These are phyloP conservation scores for Nematostella vectensis DNA, from an alignment of 92 coral and sea anemone species.

Conservation along the genomic window DNA sequence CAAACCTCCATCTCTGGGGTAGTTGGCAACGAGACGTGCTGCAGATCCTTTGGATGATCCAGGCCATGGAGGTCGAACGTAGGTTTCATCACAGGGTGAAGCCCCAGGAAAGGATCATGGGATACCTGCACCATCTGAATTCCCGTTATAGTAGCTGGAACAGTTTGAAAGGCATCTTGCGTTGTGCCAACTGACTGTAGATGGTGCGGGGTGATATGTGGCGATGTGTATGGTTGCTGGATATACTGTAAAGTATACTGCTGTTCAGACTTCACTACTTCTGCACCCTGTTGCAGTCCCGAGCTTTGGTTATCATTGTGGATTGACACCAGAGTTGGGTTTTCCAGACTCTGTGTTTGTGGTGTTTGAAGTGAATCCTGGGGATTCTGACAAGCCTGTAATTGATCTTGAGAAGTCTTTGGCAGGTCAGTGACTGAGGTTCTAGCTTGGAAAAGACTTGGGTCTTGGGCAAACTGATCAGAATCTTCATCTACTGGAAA, in stretches of 20 bases:
- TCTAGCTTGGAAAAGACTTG: not conserved
- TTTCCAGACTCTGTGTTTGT: slow-evolving; percentile 1
- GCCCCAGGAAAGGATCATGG: slow-evolving; percentile 9
- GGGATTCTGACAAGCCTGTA: not conserved
- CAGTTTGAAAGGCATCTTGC: slow-evolving; percentile 20
- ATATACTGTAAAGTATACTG: slow-evolving; percentile 22
- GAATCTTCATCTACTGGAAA: slow-evolving; percentile 23
- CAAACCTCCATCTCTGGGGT: slow-evolving; percentile 62
- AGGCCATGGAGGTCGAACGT: slow-evolving; percentile 15
- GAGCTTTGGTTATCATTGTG: slow-evolving; percentile 7
- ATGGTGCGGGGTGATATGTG: slow-evolving; percentile 28
- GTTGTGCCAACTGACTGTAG: slow-evolving; percentile 15
- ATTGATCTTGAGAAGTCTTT: not conserved
- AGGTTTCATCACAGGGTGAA: slow-evolving; percentile 16
- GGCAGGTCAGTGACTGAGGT: not conserved
- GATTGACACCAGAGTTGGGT: slow-evolving; percentile 7
- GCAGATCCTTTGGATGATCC: slow-evolving; percentile 17
- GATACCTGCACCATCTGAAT: slow-evolving; percentile 18
- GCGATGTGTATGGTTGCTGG: slow-evolving; percentile 30
- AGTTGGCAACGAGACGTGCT: slow-evolving; percentile 40
- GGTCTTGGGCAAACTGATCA: slow-evolving; percentile 7
- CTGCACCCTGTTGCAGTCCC: slow-evolving; percentile 1
- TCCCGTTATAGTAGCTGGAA: slow-evolving; percentile 24
- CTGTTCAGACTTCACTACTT: slow-evolving; percentile 13
- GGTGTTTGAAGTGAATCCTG: slow-evolving; percentile 11